Percentiles rank a stretch among this genome's conserved stretches.
Evolutionary conservation across 2,888 invertebrate species (phyloP).

Genomic region (Phengaris alcon): DNA sequence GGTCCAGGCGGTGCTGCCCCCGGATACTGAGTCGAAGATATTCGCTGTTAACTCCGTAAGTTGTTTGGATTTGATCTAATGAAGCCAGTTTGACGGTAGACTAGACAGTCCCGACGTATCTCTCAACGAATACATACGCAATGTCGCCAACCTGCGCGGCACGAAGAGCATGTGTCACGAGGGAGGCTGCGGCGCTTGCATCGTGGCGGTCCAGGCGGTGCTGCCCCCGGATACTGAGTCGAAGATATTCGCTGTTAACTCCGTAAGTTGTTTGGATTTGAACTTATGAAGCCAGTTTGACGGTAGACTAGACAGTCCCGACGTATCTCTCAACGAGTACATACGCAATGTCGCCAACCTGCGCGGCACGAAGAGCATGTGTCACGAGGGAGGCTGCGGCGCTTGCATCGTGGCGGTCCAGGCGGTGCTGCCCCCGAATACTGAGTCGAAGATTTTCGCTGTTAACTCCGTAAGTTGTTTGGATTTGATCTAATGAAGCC

Average conservation of each 20-base stretch:
- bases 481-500: not conserved
- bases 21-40: conserved; percentile 61
- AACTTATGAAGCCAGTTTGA: too few relatives aligned
- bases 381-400: conserved; percentile 86
- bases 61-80: not conserved
- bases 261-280: conserved; percentile 60
- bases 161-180: conserved; percentile 86
- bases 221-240: conserved; percentile 64
- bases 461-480: conserved; percentile 79
- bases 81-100: too few relatives aligned
- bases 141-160: conserved; percentile 80
- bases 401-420: conserved; percentile 81
- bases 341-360: conserved; percentile 80
- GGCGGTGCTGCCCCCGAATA: conserved; percentile 61
- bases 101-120: conserved; percentile 54
- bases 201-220: conserved; percentile 73
- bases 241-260: conserved; percentile 78
- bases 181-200: conserved; percentile 86
- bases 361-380: conserved; percentile 85
- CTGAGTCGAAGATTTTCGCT: conserved; percentile 67
- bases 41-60: conserved; percentile 82
- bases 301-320: too few relatives aligned
- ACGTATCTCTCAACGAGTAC: conserved; percentile 81
- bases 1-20: conserved; percentile 63
- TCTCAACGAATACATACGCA: conserved; percentile 81